Base-by-base conservation (phyloP, 2,888 invertebrate species). In the Ophion costatus region DNA sequence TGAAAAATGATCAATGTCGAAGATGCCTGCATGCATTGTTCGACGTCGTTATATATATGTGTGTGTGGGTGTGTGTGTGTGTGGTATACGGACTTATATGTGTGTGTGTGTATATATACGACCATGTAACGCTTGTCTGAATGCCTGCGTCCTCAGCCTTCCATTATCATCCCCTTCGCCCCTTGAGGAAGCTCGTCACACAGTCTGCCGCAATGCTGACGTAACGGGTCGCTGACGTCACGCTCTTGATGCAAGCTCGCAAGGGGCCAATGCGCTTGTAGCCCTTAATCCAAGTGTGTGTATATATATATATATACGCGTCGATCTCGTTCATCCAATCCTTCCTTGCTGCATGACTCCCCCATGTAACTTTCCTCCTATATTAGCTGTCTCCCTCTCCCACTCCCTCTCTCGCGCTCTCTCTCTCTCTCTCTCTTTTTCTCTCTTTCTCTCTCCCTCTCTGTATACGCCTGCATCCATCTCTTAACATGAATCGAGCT, bases 181-280 rank as follows among this genome's bases (percentile, higher is more conserved):
- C 64, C 78, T 61, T 56, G 63, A 38, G 70, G 70, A 38, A 66
- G 78, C 74, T 73, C 86, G 79, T 75, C 87, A 87, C 84, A 88
- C 86, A 87, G 88, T 88, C 90, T 88, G 88, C 89, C 89, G 89
- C 90, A 89, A 89, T 87, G 86, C 88, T 91, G 91, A 91, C 91
- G 91, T 91, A 91, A 91, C 87, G 83, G 80, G 70, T 83, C 82
- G 87, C 90, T 91, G 91, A 91, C 91, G 91, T 91, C 90, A 91
- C 86, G 75, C 70, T 78, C 59, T 38, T 57, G 79, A 71, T 79
- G 59, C 76, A 24, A 71, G 64, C 78, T 82, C 79, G 74, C 74
- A 51, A 71, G 80, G 75, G 84, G 84, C 82, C 85, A 88, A 87
- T 88, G 87, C 83, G 79, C 88, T 79, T 75, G 66, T 77, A 87